phyloP scores from a whole-genome alignment of 2,113 vertebrate genomes.

The Myodes glareolus region DNA sequence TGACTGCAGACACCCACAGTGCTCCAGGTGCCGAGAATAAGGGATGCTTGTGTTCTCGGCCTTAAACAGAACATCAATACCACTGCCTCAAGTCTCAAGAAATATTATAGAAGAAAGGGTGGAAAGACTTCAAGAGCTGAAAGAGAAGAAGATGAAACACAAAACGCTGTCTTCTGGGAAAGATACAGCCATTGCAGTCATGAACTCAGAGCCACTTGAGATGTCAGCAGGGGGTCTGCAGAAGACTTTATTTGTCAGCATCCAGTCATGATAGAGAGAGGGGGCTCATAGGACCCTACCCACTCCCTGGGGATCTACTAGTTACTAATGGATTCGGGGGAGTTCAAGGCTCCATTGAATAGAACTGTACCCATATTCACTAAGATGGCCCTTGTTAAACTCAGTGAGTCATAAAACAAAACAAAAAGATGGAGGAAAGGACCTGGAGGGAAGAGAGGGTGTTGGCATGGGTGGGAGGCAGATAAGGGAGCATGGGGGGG shows the following conservation, averaged over 20 bases:
- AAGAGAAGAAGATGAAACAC: not conserved
- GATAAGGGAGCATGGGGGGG: not conserved
- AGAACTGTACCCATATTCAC: not conserved
- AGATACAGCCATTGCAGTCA: not conserved
- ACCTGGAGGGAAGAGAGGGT: not conserved
- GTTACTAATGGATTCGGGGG: not conserved
- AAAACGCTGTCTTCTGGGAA: not conserved
- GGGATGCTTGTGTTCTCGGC: not conserved
- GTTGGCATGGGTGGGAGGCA: not conserved
- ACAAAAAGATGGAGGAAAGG: not conserved
- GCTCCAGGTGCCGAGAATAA: not conserved
- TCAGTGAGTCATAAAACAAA: not conserved
- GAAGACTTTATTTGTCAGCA: not conserved
- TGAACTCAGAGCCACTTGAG: not conserved
- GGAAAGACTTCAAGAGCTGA: not conserved
- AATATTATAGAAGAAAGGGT: not conserved
- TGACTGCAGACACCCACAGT: not conserved
- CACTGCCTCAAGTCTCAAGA: not conserved
- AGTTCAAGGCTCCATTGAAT: not conserved
- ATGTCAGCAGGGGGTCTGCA: not conserved
- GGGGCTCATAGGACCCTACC: not conserved
- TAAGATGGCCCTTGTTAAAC: not conserved
- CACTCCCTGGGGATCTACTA: not conserved
- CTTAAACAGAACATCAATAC: not conserved
- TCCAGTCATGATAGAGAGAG: not conserved